Base-by-base conservation (phyloP, 1,140 invertebrate species). In the Drosophila kanapiae region DNA sequence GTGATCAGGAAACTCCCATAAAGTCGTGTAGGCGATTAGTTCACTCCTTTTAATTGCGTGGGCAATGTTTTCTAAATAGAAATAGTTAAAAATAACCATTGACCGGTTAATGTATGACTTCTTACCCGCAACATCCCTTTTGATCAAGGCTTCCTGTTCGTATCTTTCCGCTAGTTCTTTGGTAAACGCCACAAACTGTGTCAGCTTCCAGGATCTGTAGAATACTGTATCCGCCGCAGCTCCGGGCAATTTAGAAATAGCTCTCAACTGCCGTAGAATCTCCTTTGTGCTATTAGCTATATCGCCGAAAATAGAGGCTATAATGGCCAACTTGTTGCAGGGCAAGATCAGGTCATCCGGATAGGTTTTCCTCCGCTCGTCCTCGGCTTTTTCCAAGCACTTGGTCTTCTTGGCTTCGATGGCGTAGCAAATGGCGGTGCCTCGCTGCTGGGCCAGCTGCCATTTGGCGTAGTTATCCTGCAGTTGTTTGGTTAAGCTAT, bases 1-100 rank as follows among this genome's bases (percentile, higher is more conserved):
- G 57, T 92, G 60, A 42, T 83, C 56, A 0, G 91, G 87, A 63
- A 81, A 93, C 45, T 93, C 91, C 92, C 92, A 93, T 6, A 64
- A 59, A 6, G 87, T 84, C 4, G 87, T 82, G 23, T 72, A 58
- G 4, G 63, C 62, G 3, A 92, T 82, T 1, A 93, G 70, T 31
- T 91, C 49, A 3, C 74, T 62, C 49, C 88, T 51, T 1, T 49
- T 23, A 0, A 60, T 72, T n/a, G 82, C 81, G 31, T 92, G 91
- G 0, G 91, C 80, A 51, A 92, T 70, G 31, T 83, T 79, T 51
- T 72, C 91, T 92, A 35, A 0, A 74, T n/a, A 78, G 9, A 35
- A 27, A 3, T 16, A 13, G 29, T 29, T 23, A 13, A 13, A 11
- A 13, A 14, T 6, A 37, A 11, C 13, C 18, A 16, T 33, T 35